Conservation (phyloP, 2,797 vertebrate genomes). For the Phrynocephalus vlangalii region DNA sequence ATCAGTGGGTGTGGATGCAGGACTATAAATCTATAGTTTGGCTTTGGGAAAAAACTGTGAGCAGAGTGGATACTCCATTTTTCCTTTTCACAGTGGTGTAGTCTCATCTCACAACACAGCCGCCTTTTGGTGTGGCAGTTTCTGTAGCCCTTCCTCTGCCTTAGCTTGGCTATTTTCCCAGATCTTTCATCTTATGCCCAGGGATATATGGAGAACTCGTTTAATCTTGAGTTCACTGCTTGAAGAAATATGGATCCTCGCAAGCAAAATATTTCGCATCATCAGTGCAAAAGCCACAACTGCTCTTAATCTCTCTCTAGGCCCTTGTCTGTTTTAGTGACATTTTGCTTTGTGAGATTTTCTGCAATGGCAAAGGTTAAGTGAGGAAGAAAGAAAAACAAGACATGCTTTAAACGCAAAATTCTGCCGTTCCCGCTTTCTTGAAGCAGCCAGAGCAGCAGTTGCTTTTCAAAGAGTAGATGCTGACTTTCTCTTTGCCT, state of each 20-base stretch:
- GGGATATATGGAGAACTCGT: neutral
- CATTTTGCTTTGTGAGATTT: conserved; percentile 11
- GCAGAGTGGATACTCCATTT: neutral
- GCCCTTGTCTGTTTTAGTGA: neutral
- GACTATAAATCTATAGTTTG: neutral
- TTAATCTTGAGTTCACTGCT: neutral
- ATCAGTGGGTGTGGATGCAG: too few species aligned
- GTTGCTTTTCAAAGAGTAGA: conserved; percentile 58
- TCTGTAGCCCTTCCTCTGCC: neutral
- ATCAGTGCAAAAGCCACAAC: neutral
- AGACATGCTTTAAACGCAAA: conserved; percentile 43
- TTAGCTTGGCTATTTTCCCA: neutral
- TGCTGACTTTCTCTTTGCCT: conserved; percentile 57
- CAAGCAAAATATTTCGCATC: neutral
- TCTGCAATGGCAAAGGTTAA: neutral
- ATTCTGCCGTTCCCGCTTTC: conserved; percentile 36
- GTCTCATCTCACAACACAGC: accelerated
- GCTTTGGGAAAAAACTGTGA: too few species aligned
- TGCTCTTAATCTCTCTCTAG: neutral
- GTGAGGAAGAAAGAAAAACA: conserved; percentile 58
- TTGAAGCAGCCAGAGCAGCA: conserved; percentile 28
- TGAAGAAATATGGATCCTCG: neutral
- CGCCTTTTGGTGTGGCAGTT: accelerated
- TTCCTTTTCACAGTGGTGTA: neutral
- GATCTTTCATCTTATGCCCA: neutral